Conservation (phyloP, 1,140 invertebrate species). For the Drosophila tani region DNA sequence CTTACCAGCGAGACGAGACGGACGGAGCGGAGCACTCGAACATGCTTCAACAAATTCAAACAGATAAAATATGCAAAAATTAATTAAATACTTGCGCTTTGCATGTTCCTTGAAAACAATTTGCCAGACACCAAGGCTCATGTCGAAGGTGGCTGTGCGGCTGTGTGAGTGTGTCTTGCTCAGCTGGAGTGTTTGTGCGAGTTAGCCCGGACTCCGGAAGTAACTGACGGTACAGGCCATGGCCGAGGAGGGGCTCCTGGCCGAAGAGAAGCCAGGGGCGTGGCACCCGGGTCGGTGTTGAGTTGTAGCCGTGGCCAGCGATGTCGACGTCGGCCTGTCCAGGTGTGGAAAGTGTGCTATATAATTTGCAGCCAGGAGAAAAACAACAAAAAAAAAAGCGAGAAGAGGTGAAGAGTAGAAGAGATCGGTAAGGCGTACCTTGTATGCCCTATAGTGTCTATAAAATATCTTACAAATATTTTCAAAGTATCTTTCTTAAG, state of each 20-base stretch:
- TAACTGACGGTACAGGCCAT: conserved; percentile 42
- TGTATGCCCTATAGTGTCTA: background rate
- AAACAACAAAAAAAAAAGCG: conserved; percentile 10
- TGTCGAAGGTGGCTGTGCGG: conserved; percentile 70
- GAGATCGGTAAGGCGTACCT: background rate
- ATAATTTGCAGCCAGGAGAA: conserved; percentile 71
- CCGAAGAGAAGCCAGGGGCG: conserved; percentile 8
- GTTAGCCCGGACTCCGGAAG: conserved; percentile 44
- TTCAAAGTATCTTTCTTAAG: too few species aligned
- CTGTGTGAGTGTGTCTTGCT: conserved; percentile 22
- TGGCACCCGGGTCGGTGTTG: conserved; percentile 48
- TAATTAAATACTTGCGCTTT: conserved; percentile 84
- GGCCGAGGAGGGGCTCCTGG: conserved; percentile 9
- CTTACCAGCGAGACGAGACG: conserved; percentile 31
- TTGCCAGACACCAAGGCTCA: conserved; percentile 82
- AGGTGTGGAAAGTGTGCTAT: conserved; percentile 82
- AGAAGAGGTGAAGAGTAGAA: background rate
- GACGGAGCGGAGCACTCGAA: conserved; percentile 53
- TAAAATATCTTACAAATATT: too few species aligned
- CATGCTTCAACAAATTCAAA: conserved; percentile 83
- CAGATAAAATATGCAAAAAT: conserved; percentile 83
- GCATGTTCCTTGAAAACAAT: conserved; percentile 83
- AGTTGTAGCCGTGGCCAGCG: conserved; percentile 68
- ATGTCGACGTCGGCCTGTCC: conserved; percentile 69
- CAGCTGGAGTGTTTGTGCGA: conserved; percentile 17